A percentile compares a stretch with the other conserved stretches of the same genome.
Evolutionary conservation across 2,113 vertebrate species (phyloP).

Genomic region (Daboia siamensis): DNA sequence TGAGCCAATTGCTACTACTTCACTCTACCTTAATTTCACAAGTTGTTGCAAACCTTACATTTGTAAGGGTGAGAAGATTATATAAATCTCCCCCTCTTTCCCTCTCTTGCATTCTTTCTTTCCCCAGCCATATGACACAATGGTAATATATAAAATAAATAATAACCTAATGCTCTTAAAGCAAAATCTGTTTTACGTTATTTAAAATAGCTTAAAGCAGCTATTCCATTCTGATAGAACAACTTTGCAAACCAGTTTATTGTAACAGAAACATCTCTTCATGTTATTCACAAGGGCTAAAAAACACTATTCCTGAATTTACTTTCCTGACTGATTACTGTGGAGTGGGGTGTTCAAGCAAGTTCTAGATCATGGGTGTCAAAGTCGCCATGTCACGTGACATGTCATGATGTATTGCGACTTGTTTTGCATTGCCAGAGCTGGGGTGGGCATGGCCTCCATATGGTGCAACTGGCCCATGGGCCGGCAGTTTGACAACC

Average conservation of each 20-base stretch:
- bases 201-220: background rate
- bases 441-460: too few relatives aligned
- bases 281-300: background rate
- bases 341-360: background rate
- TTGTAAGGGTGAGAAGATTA: background rate
- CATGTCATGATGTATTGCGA: too few relatives aligned
- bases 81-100: background rate
- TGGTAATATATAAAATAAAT: background rate
- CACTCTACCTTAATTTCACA: background rate
- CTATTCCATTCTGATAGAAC: background rate
- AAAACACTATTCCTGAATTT: background rate
- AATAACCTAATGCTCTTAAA: background rate
- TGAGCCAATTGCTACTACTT: background rate
- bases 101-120: background rate
- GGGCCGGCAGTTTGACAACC: too few relatives aligned
- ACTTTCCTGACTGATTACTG: background rate
- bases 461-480: too few relatives aligned
- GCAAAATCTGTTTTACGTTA: background rate
- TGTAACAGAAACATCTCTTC: background rate
- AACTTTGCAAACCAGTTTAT: background rate
- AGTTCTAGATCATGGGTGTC: background rate
- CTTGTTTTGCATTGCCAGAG: too few relatives aligned
- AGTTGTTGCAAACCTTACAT: background rate
- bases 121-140: background rate
- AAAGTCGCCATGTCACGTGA: too few relatives aligned